Percentiles rank a stretch among this genome's conserved stretches.
Evolutionary conservation across 2,797 vertebrate genomes (phyloP).

Genomic region (Scleropages formosus): DNA sequence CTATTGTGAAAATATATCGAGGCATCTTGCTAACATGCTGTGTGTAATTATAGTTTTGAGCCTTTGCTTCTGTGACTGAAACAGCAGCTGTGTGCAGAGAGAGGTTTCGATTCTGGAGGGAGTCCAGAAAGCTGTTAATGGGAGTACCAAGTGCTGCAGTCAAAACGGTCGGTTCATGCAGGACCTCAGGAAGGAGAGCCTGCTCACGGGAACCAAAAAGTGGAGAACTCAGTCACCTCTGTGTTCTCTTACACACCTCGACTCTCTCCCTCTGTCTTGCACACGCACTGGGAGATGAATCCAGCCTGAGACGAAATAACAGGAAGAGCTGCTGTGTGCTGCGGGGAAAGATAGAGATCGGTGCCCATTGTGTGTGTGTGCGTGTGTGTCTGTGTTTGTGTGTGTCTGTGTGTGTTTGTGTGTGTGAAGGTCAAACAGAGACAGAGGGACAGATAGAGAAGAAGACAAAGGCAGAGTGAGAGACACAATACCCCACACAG

Average conservation of each 20-base stretch:
- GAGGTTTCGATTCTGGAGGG: background rate
- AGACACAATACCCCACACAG: constrained; percentile 10
- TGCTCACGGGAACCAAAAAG: background rate
- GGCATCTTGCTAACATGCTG: too few species aligned
- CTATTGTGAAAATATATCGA: too few species aligned
- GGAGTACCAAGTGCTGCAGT: background rate
- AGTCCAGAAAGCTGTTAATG: background rate
- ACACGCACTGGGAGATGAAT: constrained; percentile 14
- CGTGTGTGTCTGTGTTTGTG: background rate
- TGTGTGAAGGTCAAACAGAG: background rate
- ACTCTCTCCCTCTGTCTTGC: constrained; percentile 26
- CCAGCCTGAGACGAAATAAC: constrained; percentile 1
- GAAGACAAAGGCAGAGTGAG: background rate
- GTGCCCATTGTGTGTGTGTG: constrained; percentile 12
- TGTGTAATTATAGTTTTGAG: background rate
- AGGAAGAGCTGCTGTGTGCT: constrained; percentile 22
- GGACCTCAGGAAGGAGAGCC: background rate
- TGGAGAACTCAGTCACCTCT: background rate
- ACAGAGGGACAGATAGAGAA: background rate
- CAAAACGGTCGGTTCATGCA: background rate
- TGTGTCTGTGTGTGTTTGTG: constrained; percentile 13
- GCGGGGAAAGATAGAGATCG: constrained; percentile 19
- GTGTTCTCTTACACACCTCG: constrained; percentile 31
- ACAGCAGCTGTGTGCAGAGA: background rate
- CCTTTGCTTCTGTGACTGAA: background rate